phyloP scores from a whole-genome alignment of 1,140 invertebrate genomes.

The Aricia agestis region DNA sequence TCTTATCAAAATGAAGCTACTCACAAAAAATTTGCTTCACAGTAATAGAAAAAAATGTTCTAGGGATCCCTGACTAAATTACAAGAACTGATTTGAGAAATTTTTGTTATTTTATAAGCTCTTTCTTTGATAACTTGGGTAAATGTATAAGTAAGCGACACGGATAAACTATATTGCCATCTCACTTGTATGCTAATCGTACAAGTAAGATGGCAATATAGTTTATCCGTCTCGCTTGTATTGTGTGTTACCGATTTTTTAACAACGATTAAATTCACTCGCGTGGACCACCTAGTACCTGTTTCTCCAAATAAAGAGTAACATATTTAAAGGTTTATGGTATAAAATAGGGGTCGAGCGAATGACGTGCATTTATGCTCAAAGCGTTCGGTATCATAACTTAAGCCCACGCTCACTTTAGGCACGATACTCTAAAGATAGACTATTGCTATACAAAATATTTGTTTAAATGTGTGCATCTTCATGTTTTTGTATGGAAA shows the following conservation, averaged over 20 bases:
- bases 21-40: too few relatives aligned
- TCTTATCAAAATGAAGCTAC: too few relatives aligned
- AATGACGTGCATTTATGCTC: constrained; percentile 14
- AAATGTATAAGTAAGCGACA: neutral
- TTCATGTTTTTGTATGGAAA: too few relatives aligned
- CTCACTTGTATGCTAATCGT: neutral
- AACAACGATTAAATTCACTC: neutral
- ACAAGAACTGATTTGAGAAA: too few relatives aligned
- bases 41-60: too few relatives aligned
- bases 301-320: constrained; percentile 12
- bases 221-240: neutral
- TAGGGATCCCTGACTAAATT: too few relatives aligned
- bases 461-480: too few relatives aligned
- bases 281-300: neutral
- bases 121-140: neutral
- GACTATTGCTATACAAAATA: too few relatives aligned
- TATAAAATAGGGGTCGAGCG: constrained; percentile 6
- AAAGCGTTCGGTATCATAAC: neutral
- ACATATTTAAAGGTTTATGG: constrained; percentile 14
- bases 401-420: too few relatives aligned
- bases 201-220: neutral
- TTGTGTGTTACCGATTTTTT: neutral
- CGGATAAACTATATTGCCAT: neutral
- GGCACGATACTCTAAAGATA: too few relatives aligned
- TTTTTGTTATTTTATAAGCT: neutral